Percentiles rank a stretch among this genome's conserved stretches.
These are phyloP conservation scores for Cliona cf. orientalis DNA, from an alignment of 37 sponge, comb jelly and placozoan species.

Conservation along the genomic window DNA sequence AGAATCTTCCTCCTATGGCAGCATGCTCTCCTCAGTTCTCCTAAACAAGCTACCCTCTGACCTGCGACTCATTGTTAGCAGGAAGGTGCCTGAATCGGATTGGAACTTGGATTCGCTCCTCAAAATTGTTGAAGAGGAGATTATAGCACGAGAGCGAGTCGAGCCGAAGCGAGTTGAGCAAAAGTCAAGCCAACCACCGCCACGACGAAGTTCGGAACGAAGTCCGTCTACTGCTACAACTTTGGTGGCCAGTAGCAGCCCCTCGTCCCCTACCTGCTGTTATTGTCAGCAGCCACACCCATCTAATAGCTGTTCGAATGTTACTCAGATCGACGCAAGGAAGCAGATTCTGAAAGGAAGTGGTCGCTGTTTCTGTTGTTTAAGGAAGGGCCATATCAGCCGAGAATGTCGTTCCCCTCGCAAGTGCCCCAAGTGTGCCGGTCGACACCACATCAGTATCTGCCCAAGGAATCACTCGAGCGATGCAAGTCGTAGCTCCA, in stretches of 20 bases:
- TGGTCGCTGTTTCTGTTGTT: background rate
- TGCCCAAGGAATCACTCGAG: background rate
- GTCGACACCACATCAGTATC: background rate
- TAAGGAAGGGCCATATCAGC: background rate
- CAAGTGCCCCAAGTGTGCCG: background rate
- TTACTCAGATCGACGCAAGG: background rate
- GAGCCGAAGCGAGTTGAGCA: background rate
- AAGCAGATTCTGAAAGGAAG: background rate
- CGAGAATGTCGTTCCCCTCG: background rate
- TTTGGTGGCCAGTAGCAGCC: background rate
- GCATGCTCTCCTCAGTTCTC: background rate
- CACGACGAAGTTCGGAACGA: background rate
- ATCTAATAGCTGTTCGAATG: background rate
- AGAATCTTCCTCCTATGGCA: background rate
- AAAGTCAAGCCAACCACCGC: no score
- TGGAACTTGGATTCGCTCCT: background rate
- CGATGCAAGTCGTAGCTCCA: no score
- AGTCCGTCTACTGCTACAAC: background rate
- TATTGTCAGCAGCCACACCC: background rate
- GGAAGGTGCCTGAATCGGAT: background rate
- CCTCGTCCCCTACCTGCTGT: background rate
- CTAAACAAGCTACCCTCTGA: background rate
- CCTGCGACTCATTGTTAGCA: background rate
- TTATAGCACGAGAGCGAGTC: background rate
- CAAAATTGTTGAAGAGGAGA: background rate